Conservation (phyloP, 2,888 invertebrate genomes). For the Ashinkailepas kermadecensis region DNA sequence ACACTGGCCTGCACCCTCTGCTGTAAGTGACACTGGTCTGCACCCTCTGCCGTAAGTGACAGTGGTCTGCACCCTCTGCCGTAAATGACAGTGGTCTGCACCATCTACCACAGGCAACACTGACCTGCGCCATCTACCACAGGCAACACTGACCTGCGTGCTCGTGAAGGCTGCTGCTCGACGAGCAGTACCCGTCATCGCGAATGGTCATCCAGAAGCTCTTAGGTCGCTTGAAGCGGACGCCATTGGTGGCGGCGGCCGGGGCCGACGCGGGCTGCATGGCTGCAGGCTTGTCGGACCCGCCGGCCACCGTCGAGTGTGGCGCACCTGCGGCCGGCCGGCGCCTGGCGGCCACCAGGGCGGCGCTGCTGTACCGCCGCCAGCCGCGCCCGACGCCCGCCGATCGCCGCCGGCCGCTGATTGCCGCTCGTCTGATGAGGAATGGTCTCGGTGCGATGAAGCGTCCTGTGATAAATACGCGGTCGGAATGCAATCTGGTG, state of each 20-base stretch:
- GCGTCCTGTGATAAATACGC: background rate
- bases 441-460: background rate
- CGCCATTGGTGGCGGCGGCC: background rate
- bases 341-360: constrained; percentile 1
- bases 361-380: background rate
- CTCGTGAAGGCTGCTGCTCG: constrained; percentile 4
- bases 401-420: background rate
- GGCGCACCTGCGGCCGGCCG: background rate
- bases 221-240: constrained; percentile 4
- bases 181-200: constrained; percentile 20
- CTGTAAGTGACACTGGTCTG: no score
- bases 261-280: background rate
- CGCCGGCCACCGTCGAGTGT: background rate
- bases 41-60: no score
- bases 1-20: no score
- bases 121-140: no score
- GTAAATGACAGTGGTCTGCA: no score
- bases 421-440: background rate
- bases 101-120: no score
- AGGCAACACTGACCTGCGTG: constrained; percentile 1
- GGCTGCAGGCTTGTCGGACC: background rate
- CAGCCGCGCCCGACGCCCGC: background rate
- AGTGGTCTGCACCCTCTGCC: no score
- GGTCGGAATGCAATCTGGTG: constrained; percentile 10
- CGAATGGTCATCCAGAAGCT: constrained; percentile 10